phyloP scores from a whole-genome alignment of 2,113 vertebrate species.

The Phrynosoma platyrhinos region DNA sequence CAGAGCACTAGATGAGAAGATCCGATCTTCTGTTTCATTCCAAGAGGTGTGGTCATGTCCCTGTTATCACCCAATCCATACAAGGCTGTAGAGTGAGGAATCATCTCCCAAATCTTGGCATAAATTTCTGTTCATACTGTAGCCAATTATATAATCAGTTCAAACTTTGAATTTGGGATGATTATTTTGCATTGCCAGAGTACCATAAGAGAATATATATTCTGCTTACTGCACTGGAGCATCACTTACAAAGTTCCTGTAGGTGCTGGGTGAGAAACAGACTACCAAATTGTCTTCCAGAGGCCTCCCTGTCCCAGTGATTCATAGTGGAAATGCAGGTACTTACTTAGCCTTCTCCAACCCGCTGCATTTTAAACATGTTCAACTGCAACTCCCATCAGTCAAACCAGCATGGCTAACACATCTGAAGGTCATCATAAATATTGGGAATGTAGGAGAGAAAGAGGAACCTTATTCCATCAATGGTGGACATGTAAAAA shows the following conservation, averaged over 20 bases:
- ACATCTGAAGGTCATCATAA: not conserved
- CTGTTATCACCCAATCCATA: not conserved
- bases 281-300: not conserved
- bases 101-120: too few relatives aligned
- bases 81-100: not conserved
- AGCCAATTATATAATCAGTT: not conserved
- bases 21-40: not conserved
- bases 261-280: not conserved
- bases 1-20: not conserved
- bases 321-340: not conserved
- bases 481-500: too few relatives aligned
- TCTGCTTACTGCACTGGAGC: not conserved
- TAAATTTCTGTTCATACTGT: not conserved
- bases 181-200: not conserved
- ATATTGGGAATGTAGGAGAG: too few relatives aligned
- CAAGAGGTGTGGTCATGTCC: not conserved
- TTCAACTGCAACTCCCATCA: not conserved
- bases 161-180: not conserved
- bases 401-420: not conserved
- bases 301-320: not conserved
- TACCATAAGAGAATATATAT: not conserved
- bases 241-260: not conserved
- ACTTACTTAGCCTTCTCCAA: not conserved
- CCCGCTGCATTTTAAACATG: not conserved
- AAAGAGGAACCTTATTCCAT: too few relatives aligned